Base-by-base conservation (phyloP, 2,888 invertebrate species). In the Trissolcus brochymenae region DNA sequence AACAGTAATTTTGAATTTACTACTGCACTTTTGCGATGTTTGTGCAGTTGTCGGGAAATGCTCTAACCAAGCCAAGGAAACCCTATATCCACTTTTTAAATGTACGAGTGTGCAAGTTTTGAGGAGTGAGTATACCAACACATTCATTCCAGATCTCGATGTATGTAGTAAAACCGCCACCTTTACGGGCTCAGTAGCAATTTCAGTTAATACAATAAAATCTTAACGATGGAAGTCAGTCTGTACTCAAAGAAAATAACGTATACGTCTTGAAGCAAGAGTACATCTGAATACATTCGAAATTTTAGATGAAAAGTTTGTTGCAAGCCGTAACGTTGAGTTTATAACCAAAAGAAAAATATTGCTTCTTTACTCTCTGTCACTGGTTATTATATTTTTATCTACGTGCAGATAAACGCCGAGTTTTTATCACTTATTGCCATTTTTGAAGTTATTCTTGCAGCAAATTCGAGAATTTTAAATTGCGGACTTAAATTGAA, bases 131-230 rank as follows among this genome's bases (percentile, higher is more conserved):
- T 53, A 16, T 57, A 65, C 65, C 65, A 17, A 68, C 65, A 70
- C 79, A 78, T 68, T 71, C 64, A 56, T 71, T 60, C 21, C 55
- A 55, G 65, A 70, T 74, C 74, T 67, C 67, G 74, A 57, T 67
- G 80, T 29, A 29, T 29, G 29, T 78, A 81, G 79, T 81, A 83
- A 81, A 83, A 83, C 80, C 82, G 79, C 80, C 79, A 80, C 82
- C 83, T 87, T 86, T 86, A 85, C 82, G 82, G 82, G 81, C 81
- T 77, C 81, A 82, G 83, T 85, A 84, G 87, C 87, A 87, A 87
- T 87, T 87, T 87, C 86, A 85, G 84, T 87, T 87, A 86, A 86
- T 85, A 86, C 87, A 84, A 86, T 87, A 87, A 87, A 87, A 87
- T 84, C 84, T 83, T 82, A 66, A 81, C 81, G 73, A 82, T 80